These are phyloP conservation scores for Urosaurus nigricauda DNA, from an alignment of 2,797 vertebrate species.

Conservation along the genomic window DNA sequence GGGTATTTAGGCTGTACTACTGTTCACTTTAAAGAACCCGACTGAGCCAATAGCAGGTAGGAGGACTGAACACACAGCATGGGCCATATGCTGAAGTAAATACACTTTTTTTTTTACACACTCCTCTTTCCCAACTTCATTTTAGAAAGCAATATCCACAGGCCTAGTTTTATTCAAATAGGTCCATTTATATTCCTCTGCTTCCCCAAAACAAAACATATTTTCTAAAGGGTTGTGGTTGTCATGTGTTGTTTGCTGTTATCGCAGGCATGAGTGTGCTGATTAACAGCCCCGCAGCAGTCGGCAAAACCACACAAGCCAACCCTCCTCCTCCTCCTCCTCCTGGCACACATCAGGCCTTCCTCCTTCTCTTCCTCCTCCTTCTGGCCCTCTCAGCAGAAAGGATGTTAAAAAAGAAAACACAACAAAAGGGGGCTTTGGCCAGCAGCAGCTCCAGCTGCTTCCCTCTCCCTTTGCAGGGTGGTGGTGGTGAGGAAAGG, in stretches of 20 bases:
- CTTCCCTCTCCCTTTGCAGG: slow-evolving; percentile 57
- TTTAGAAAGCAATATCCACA: background rate
- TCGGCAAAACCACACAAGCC: slow-evolving; percentile 14
- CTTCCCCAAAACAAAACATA: background rate
- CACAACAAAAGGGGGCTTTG: slow-evolving; percentile 5
- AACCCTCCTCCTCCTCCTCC: background rate
- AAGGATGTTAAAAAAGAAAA: slow-evolving; percentile 45
- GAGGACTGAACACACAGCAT: background rate
- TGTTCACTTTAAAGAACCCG: background rate
- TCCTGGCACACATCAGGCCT: slow-evolving; percentile 32
- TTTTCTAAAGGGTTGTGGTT: accelerated
- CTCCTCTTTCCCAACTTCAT: background rate
- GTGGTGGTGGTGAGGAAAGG: slow-evolving; percentile 37
- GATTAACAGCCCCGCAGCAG: background rate
- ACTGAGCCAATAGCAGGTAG: background rate
- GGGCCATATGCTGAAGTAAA: background rate
- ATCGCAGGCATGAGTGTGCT: accelerated
- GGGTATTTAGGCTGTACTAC: too few relatives aligned
- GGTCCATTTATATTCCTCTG: too few relatives aligned
- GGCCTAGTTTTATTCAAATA: too few relatives aligned
- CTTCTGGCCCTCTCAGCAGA: slow-evolving; percentile 45
- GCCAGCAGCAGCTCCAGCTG: slow-evolving; percentile 68
- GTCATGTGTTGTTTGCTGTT: background rate
- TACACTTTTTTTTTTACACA: background rate
- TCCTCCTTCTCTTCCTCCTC: too few relatives aligned